Base-by-base conservation (phyloP, 2,888 invertebrate genomes). In the Acholoe squamosa region DNA sequence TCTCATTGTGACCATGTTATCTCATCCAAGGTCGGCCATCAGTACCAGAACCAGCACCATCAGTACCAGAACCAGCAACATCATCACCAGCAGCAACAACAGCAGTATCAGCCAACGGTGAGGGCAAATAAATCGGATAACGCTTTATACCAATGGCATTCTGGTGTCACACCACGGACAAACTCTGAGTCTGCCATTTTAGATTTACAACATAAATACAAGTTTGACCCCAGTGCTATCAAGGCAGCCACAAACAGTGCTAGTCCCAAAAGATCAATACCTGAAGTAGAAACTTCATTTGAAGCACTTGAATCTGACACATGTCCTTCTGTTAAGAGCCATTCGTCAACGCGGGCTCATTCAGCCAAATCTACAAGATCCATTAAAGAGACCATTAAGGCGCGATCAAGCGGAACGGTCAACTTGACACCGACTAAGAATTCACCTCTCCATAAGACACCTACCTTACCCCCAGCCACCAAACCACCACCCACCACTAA, bases 181-280 rank as follows among this genome's bases (percentile, higher is more conserved):
- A 56, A 77, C 10, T 76, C 71, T 22, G 89, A 89, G 54, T 71
- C 89, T 22, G 67, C 34, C 22, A 89, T 89, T 28, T 52, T 89
- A 31, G 89, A 89, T 12, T 19, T 89, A 0, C 77, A 71, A 51
- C 77, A 71, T 25, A 89, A 89, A 51, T 89, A 89, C 34, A 89
- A 77, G 34, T 77, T 89, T 28, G 89, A 71, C 28, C 89, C 89
- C 10, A 67, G 28, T 77, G 77, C 43, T 19, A 25, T 89, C 22
- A 89, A 89, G 33, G 89, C 89, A 14, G 89, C 89, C 16, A 34
- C 89, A 12, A 86, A 25, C 1, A 54, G 56, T 31, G 56, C 52
- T 10, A 86, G 31, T 54, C 25, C 51, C 7, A 86, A 86, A 7
- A 1, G 51, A 25, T n/a, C 84, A 43, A 19, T 25, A 54, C 54